Evolutionary conservation across 2,113 vertebrate genomes (phyloP).

Genomic region (Vanacampus margaritifer): DNA sequence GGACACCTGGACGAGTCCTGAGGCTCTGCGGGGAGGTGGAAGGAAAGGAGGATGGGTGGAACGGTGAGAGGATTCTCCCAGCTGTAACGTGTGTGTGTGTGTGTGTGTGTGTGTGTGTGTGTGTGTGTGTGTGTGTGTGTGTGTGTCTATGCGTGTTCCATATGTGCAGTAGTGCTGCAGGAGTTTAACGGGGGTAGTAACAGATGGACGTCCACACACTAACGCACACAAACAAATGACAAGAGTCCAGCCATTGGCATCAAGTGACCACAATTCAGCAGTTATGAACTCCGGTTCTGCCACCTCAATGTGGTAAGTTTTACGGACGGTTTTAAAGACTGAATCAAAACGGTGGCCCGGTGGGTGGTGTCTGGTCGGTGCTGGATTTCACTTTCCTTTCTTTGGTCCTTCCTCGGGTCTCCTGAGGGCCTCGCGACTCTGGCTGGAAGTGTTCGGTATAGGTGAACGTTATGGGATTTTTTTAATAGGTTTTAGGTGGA

Average conservation of each 20-base stretch:
- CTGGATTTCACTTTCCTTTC: too few relatives aligned
- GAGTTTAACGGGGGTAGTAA: conserved; percentile 63
- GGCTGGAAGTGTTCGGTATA: too few relatives aligned
- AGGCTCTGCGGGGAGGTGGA: conserved; percentile 50
- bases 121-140: conserved; percentile 19
- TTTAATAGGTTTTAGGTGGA: too few relatives aligned
- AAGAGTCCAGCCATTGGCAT: conserved; percentile 56
- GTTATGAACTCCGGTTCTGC: conserved; percentile 16
- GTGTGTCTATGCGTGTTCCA: conserved; percentile 37
- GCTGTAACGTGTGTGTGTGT: conserved; percentile 52
- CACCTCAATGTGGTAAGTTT: conserved; percentile 18
- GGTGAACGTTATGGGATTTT: too few relatives aligned
- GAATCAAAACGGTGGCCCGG: too few relatives aligned
- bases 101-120: conserved; percentile 31
- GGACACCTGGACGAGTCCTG: conserved; percentile 69
- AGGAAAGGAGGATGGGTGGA: conserved; percentile 31
- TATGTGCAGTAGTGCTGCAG: conserved; percentile 68
- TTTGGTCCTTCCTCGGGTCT: too few relatives aligned
- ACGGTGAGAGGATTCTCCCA: conserved; percentile 53
- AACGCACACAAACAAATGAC: conserved; percentile 41
- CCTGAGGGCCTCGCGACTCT: too few relatives aligned
- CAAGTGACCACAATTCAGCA: conserved; percentile 45
- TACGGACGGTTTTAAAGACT: conserved; percentile 6
- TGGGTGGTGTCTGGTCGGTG: too few relatives aligned
- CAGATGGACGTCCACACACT: conserved; percentile 59